Evolutionary conservation across 2,797 vertebrate species (phyloP).

Genomic region (Vipera latastei): DNA sequence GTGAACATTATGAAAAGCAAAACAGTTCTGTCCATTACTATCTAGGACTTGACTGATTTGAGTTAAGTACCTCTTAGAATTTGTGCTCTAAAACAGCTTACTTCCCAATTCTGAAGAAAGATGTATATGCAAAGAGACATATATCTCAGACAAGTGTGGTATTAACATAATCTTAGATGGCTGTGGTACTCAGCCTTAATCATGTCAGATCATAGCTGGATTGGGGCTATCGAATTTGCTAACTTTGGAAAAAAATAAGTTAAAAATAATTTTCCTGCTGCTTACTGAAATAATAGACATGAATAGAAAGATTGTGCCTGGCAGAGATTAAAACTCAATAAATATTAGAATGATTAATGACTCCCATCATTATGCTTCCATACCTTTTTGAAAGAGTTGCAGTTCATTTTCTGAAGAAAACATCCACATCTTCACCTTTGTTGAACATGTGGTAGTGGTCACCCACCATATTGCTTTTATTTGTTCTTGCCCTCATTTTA

Average conservation of each 20-base stretch:
- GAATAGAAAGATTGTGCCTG: neutral
- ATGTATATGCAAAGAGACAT: neutral
- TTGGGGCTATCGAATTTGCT: neutral
- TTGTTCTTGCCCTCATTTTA: neutral
- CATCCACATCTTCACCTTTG: neutral
- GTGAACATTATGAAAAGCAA: neutral
- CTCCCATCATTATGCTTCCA: neutral
- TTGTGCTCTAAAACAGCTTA: neutral
- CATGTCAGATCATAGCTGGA: neutral
- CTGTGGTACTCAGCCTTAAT: neutral
- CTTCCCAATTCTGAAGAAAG: neutral
- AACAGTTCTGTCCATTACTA: neutral
- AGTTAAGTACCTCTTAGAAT: neutral
- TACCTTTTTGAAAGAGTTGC: neutral
- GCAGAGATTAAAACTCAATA: neutral
- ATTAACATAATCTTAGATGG: neutral
- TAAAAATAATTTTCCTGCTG: neutral
- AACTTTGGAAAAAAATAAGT: neutral
- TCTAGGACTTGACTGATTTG: neutral
- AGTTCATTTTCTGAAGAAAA: neutral
- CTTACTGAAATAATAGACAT: neutral
- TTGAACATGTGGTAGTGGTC: neutral
- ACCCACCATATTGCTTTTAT: neutral
- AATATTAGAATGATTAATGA: neutral
- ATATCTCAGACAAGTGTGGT: neutral